Conservation (phyloP, 53 echinoderm and acorn worm species). For the Apostichopus leukothele region DNA sequence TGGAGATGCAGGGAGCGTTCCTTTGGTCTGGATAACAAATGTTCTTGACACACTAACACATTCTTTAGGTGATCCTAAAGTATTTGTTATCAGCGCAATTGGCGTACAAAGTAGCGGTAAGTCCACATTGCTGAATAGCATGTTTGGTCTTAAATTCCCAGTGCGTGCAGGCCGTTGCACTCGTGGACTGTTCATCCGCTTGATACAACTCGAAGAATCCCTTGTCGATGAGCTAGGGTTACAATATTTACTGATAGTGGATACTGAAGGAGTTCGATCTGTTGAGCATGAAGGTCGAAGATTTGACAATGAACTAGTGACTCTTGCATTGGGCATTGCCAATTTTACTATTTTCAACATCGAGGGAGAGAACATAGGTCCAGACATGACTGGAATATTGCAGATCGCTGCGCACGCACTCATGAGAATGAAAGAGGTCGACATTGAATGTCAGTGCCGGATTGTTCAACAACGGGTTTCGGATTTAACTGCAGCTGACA, state of each 20-base stretch:
- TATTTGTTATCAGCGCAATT: conserved; percentile 21
- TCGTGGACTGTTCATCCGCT: conserved; percentile 18
- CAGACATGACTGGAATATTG: conserved; percentile 34
- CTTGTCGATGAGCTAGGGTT: conserved; percentile 18
- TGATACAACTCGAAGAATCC: not conserved
- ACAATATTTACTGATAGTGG: not conserved
- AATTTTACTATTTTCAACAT: conserved; percentile 29
- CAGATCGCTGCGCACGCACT: conserved; percentile 33
- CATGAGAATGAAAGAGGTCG: conserved; percentile 40
- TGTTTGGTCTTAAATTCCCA: conserved; percentile 30
- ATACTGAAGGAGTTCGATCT: conserved; percentile 28
- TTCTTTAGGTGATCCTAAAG: not conserved
- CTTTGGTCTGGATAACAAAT: not conserved
- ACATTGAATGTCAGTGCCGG: conserved; percentile 26
- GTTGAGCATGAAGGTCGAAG: conserved; percentile 8
- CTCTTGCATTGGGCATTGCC: conserved; percentile 33
- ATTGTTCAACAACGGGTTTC: conserved; percentile 37
- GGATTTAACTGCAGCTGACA: conserved; percentile 28
- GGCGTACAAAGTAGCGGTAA: conserved; percentile 42
- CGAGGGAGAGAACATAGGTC: conserved; percentile 30
- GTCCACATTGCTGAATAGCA: conserved; percentile 25
- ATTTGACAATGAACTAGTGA: conserved; percentile 38
- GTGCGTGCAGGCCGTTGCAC: conserved; percentile 33
- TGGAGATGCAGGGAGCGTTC: conserved; percentile 22
- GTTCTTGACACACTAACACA: not conserved